Evolutionary conservation across 2,113 vertebrate species (phyloP), one percentile per base, ranked within the genome.

Genomic region (Hoplias malabaricus): DNA sequence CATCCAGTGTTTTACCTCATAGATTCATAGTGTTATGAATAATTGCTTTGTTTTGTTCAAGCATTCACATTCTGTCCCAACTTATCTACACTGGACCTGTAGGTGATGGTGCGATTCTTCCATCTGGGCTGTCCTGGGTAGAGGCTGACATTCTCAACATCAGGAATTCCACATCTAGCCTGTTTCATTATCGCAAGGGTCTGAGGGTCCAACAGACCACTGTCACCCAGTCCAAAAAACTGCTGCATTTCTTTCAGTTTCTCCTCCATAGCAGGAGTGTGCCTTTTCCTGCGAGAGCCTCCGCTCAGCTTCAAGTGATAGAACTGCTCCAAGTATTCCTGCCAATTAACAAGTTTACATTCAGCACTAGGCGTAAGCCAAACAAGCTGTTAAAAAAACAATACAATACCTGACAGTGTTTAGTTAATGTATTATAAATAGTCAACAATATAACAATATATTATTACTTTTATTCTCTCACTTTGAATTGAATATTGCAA

Each of bases 21-120:
- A n/a, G n/a, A n/a, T n/a, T n/a, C n/a, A n/a, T n/a, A n/a, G n/a
- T n/a, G n/a, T n/a, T n/a, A n/a, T n/a, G n/a, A n/a, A n/a, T n/a
- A n/a, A n/a, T n/a, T n/a, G n/a, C n/a, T n/a, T n/a, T n/a, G n/a
- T n/a, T n/a, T n/a, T n/a, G n/a, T n/a, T n/a, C n/a, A n/a, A n/a
- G n/a, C n/a, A n/a, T n/a, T n/a, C n/a, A n/a, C n/a, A n/a, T n/a
- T n/a, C n/a, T n/a, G n/a, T n/a, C n/a, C n/a, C n/a, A n/a, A n/a
- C n/a, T n/a, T n/a, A n/a, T n/a, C n/a, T n/a, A n/a, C 23, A 53
- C 59, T 73, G 77, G 61, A 92, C 90, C 29, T 90, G 84, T 91
- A 93, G 43, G 90, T 92, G 73, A 92, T 79, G 57, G 79, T 88
- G 65, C 59, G 54, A 29, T 87, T 89, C 56, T 74, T 88, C 92